Evolutionary conservation across 2,888 invertebrate species (phyloP), one percentile per base, ranked within the genome.

Genomic region (Platypus cylindrus): DNA sequence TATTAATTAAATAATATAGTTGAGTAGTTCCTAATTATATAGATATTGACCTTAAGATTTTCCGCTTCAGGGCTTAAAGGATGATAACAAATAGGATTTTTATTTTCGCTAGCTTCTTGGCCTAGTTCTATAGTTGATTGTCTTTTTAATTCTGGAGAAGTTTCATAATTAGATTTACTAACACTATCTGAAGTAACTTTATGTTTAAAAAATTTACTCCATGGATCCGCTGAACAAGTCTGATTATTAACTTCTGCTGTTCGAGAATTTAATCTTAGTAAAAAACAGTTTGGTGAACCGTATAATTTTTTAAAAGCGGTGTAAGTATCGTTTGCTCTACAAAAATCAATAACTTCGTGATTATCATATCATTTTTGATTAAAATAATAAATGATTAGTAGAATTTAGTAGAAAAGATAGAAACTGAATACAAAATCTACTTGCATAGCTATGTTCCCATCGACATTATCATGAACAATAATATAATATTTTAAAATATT

Each of bases 401-500:
- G 13, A 12, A n/a, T n/a, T n/a, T n/a, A n/a, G n/a, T n/a, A n/a
- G n/a, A n/a, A n/a, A n/a, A n/a, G n/a, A n/a, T n/a, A n/a, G n/a
- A n/a, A n/a, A n/a, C n/a, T n/a, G n/a, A 23, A 7, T n/a, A n/a
- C n/a, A n/a, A n/a, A n/a, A n/a, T n/a, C n/a, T 37, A 64, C 73
- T 66, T 68, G 89, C 85, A 76, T 81, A 37, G 76, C 73, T 50
- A 75, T 72, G 51, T 87, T 71, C 27, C 77, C 76, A 43, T 73
- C 69, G 40, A 71, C 65, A 30, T 75, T 76, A 65, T 93, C 95
- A 64, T 94, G 89, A 34, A 95, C 54, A 30, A 97, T 70, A 32
- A 95, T 77, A 62, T 89, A 93, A 59, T 86, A 87, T 56, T 86
- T 82, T 24, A 93, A 68, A 16, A 87, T 77, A 54, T 84, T 80